These are phyloP conservation scores for Sebastes itinus DNA, from an alignment of 2,797 vertebrate genomes.

Conservation along the genomic window DNA sequence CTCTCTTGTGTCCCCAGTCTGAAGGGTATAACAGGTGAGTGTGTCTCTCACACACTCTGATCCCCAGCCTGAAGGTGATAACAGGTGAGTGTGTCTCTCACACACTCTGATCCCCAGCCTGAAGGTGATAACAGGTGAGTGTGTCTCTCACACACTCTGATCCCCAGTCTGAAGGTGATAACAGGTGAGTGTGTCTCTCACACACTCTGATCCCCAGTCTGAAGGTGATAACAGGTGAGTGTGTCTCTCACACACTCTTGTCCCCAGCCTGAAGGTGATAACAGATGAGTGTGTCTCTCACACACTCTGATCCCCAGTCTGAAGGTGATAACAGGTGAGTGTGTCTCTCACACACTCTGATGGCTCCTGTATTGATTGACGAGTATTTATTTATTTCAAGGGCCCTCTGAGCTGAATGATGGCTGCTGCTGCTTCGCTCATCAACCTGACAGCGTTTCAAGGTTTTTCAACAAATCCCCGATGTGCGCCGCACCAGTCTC, in stretches of 20 bases:
- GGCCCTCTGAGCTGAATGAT: conserved; percentile 50
- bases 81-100: conserved; percentile 28
- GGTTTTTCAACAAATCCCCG: conserved; percentile 56
- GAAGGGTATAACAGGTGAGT: conserved; percentile 14
- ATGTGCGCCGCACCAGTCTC: conserved; percentile 27
- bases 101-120: conserved; percentile 5
- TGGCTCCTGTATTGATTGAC: conserved; percentile 55
- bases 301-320: conserved; percentile 3
- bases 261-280: neutral
- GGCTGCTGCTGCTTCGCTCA: conserved; percentile 36
- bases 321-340: conserved; percentile 17
- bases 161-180: neutral
- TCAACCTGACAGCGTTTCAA: conserved; percentile 59
- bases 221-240: conserved; percentile 14
- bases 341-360: conserved; percentile 28
- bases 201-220: conserved; percentile 1
- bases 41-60: conserved; percentile 23
- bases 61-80: neutral
- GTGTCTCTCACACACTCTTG: conserved; percentile 24
- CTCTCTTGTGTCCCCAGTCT: neutral
- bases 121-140: conserved; percentile 13
- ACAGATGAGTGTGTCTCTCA: conserved; percentile 27
- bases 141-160: conserved; percentile 25
- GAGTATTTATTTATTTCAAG: neutral
- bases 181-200: conserved; percentile 28